Evolutionary conservation across 2,797 vertebrate genomes (phyloP).

Genomic region (Lithobates sylvaticus): DNA sequence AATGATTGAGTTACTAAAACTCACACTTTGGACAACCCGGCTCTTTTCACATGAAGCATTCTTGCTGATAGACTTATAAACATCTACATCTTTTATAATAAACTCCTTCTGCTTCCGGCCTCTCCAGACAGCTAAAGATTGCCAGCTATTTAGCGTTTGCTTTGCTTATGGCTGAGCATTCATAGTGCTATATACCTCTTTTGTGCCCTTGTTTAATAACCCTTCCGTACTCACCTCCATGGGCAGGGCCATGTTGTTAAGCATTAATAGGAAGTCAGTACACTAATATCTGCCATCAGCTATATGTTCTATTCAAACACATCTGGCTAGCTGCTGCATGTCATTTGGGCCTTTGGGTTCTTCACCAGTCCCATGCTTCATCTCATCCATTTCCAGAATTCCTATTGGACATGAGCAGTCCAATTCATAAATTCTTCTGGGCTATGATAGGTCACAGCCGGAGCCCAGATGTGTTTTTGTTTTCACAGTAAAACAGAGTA

Average conservation of each 20-base stretch:
- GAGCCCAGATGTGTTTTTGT: conserved; percentile 68
- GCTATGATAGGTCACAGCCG: conserved; percentile 68
- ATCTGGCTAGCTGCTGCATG: conserved; percentile 5
- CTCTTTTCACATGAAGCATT: too few relatives aligned
- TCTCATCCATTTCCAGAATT: conserved; percentile 2
- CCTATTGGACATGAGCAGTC: neutral
- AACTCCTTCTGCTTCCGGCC: too few relatives aligned
- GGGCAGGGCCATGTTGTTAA: neutral
- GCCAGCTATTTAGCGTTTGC: neutral
- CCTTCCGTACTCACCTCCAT: neutral
- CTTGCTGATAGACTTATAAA: too few relatives aligned
- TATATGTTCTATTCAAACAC: neutral
- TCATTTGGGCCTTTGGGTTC: conserved; percentile 20
- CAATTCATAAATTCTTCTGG: conserved; percentile 22
- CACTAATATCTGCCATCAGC: neutral
- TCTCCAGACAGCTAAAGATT: neutral
- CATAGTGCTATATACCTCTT: neutral
- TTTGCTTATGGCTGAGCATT: neutral
- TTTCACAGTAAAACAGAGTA: conserved; percentile 63
- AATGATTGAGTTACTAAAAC: too few relatives aligned
- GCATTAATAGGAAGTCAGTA: neutral
- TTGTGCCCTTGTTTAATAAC: neutral
- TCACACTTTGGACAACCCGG: too few relatives aligned
- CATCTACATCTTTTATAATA: too few relatives aligned
- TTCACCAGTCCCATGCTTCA: neutral